phyloP scores from a whole-genome alignment of 2,113 vertebrate genomes.

The Oenanthe oenanthe region DNA sequence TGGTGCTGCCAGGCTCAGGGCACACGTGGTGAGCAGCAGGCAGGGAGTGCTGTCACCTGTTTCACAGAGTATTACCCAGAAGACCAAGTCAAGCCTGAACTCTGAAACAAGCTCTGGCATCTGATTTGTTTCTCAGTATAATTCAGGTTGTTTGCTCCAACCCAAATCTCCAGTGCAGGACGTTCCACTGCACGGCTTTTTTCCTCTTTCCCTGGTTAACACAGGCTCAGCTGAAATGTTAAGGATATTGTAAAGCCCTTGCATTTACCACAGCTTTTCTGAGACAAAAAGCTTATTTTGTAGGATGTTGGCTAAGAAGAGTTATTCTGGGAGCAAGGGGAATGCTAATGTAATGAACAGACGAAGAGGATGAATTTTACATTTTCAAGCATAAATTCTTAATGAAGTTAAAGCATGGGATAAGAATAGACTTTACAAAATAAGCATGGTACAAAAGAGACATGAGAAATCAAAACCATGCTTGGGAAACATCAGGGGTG shows the following conservation, averaged over 20 bases:
- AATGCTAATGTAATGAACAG: slow-evolving; percentile 56
- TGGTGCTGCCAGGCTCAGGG: not conserved
- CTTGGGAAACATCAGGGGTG: slow-evolving; percentile 3
- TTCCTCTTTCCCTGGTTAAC: not conserved
- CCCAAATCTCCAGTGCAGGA: not conserved
- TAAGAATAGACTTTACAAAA: slow-evolving; percentile 67
- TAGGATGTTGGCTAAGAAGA: slow-evolving; percentile 42
- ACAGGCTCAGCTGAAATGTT: not conserved
- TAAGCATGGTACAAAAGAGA: slow-evolving; percentile 39
- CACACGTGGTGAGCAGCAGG: not conserved
- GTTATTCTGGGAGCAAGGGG: slow-evolving; percentile 53
- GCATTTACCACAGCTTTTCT: not conserved
- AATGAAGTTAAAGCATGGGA: slow-evolving; percentile 66
- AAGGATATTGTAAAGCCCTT: not conserved
- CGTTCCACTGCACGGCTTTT: not conserved
- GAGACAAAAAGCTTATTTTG: slow-evolving; percentile 53
- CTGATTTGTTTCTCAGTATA: not conserved
- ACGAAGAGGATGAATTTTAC: slow-evolving; percentile 66
- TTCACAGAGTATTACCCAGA: not conserved
- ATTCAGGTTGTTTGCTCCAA: not conserved
- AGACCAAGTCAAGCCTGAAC: not conserved
- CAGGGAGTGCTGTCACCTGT: not conserved
- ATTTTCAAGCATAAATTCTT: slow-evolving; percentile 67
- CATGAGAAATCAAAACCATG: slow-evolving; percentile 48
- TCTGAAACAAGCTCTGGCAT: not conserved